Evolutionary conservation across 2,888 invertebrate species (phyloP).

Genomic region (Sphaeridia pumilis): DNA sequence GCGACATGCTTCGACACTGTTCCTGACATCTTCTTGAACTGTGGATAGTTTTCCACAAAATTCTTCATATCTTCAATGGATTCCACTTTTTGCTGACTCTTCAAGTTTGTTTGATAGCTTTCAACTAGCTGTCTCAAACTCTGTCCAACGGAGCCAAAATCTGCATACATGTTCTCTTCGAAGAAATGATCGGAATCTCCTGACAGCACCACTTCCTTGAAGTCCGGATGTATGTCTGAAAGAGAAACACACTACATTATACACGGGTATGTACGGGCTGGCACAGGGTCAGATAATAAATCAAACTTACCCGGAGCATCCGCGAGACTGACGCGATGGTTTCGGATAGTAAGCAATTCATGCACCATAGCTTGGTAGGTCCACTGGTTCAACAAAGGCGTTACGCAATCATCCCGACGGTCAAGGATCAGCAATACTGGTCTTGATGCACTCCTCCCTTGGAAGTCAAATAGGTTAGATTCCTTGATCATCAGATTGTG

Average conservation of each 20-base stretch:
- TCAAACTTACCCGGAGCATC: constrained; percentile 53
- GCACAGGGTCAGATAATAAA: too few species aligned
- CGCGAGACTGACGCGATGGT: constrained; percentile 84
- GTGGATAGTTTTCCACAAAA: constrained; percentile 95
- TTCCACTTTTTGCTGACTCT: constrained; percentile 93
- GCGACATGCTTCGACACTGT: constrained; percentile 97
- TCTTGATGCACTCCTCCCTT: constrained; percentile 51
- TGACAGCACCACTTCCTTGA: constrained; percentile 83
- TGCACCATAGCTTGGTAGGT: constrained; percentile 99
- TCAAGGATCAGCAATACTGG: constrained; percentile 83
- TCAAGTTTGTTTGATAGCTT: constrained; percentile 89
- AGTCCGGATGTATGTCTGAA: constrained; percentile 60
- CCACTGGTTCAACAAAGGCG: constrained; percentile 93
- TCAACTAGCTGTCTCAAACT: constrained; percentile 96
- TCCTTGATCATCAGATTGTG: constrained; percentile 75
- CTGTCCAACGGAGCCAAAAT: constrained; percentile 97
- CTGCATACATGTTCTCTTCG: constrained; percentile 72
- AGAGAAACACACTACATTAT: background rate
- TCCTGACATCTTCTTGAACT: constrained; percentile 69
- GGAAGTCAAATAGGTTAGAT: constrained; percentile 73
- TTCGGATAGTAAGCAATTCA: constrained; percentile 81
- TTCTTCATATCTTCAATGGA: constrained; percentile 98
- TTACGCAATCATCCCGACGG: constrained; percentile 86
- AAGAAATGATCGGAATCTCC: constrained; percentile 97
- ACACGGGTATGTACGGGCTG: background rate